These are phyloP conservation scores for Lycodopsis pacificus DNA, from an alignment of 2,797 vertebrate species.

Conservation along the genomic window DNA sequence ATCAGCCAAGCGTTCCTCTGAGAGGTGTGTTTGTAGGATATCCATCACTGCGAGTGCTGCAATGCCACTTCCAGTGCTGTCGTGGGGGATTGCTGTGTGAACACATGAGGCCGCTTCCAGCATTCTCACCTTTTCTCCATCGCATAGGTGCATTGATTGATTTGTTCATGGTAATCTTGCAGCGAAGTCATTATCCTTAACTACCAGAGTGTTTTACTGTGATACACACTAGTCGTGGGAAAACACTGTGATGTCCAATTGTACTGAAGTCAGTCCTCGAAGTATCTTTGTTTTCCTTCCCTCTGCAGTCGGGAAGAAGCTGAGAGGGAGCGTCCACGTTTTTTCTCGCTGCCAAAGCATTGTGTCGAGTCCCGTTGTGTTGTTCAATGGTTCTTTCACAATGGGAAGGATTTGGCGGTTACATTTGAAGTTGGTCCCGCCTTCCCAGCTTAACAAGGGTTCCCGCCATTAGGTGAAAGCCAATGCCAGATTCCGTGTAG, in stretches of 20 bases:
- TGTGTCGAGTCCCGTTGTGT: background rate
- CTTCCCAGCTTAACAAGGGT: background rate
- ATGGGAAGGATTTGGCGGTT: background rate
- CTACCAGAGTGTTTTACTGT: constrained; percentile 44
- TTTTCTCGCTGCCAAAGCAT: background rate
- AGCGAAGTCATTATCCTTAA: constrained; percentile 58
- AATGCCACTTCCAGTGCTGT: constrained; percentile 34
- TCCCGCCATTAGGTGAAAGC: background rate
- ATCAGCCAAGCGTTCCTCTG: constrained; percentile 60
- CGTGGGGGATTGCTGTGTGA: constrained; percentile 44
- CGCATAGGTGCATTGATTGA: constrained; percentile 61
- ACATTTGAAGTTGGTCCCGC: background rate
- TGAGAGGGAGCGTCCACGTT: background rate
- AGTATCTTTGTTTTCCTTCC: constrained; percentile 12
- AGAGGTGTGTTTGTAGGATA: constrained; percentile 71
- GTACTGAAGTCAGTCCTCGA: constrained; percentile 7
- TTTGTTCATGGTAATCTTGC: constrained; percentile 66
- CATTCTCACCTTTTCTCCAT: constrained; percentile 55
- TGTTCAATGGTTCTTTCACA: background rate
- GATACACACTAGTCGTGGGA: constrained; percentile 10
- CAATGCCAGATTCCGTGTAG: background rate
- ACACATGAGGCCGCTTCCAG: constrained; percentile 35
- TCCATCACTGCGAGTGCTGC: constrained; percentile 69
- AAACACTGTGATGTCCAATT: constrained; percentile 24
- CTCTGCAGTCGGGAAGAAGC: background rate